These are phyloP conservation scores for Gymnopithys bicolor DNA, from an alignment of 2,797 vertebrate species.

Conservation along the genomic window DNA sequence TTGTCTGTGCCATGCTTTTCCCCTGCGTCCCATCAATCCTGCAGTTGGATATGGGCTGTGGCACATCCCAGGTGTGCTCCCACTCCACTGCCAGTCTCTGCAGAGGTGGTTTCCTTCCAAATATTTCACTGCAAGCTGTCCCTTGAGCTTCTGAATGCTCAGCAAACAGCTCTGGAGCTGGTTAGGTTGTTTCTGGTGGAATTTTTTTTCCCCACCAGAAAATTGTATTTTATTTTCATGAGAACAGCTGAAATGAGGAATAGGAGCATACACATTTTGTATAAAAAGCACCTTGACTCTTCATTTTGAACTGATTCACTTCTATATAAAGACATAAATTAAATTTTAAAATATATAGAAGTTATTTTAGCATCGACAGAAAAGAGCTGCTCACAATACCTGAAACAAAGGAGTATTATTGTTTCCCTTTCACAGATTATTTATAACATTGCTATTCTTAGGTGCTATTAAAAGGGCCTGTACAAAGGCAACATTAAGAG, in stretches of 20 bases:
- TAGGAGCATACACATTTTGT: background rate
- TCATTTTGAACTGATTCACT: background rate
- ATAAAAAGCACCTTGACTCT: background rate
- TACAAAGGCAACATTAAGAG: background rate
- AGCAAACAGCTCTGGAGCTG: background rate
- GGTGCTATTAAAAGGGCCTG: background rate
- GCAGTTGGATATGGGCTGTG: background rate
- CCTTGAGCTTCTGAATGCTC: background rate
- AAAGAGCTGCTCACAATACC: background rate
- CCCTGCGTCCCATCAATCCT: background rate
- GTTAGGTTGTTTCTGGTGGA: background rate
- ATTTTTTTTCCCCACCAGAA: background rate
- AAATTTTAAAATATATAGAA: background rate
- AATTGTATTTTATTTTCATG: background rate
- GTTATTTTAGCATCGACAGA: background rate
- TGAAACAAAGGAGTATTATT: background rate
- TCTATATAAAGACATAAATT: background rate
- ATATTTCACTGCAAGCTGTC: background rate
- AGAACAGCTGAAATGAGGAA: background rate
- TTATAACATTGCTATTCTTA: background rate
- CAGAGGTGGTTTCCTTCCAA: background rate
- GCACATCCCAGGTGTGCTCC: background rate
- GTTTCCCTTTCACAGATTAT: background rate
- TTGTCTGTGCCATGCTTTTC: fast-evolving
- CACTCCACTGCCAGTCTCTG: background rate